A percentile compares a stretch with the other conserved stretches of the same genome.
These are phyloP conservation scores for Eretmochelys imbricata DNA, from an alignment of 2,113 vertebrate genomes.

Conservation along the genomic window DNA sequence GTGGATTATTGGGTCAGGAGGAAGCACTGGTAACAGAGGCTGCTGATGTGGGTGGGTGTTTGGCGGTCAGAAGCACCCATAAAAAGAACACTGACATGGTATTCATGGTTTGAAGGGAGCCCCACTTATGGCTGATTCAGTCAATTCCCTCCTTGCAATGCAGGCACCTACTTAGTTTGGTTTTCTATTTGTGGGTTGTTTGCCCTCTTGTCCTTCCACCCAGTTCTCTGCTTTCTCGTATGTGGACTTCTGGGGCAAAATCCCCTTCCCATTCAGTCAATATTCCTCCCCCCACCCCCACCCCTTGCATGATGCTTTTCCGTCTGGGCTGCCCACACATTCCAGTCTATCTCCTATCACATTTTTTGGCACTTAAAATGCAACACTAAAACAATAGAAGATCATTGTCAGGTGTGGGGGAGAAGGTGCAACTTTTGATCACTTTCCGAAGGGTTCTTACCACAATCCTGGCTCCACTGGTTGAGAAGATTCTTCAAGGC, in stretches of 20 bases:
- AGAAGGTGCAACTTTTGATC: slow-evolving; percentile 73
- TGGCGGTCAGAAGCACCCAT: slow-evolving; percentile 30
- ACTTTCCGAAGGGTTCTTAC: slow-evolving; percentile 65
- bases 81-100: slow-evolving; percentile 7
- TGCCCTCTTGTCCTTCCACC: slow-evolving; percentile 34
- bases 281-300: neutral
- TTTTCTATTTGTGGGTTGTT: slow-evolving; percentile 6
- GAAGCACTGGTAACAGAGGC: neutral
- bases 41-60: neutral
- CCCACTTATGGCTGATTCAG: slow-evolving; percentile 2
- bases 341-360: slow-evolving; percentile 37
- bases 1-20: neutral
- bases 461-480: slow-evolving; percentile 65
- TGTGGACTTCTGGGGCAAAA: neutral
- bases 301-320: slow-evolving; percentile 25
- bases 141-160: neutral
- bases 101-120: slow-evolving; percentile 16
- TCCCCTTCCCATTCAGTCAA: slow-evolving; percentile 13
- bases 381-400: slow-evolving; percentile 60
- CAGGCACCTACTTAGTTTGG: slow-evolving; percentile 17
- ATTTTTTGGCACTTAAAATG: slow-evolving; percentile 50
- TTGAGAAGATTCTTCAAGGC: slow-evolving; percentile 64
- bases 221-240: neutral
- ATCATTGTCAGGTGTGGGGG: slow-evolving; percentile 57
- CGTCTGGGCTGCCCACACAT: slow-evolving; percentile 49